Evolutionary conservation across 2,797 vertebrate species (phyloP), one percentile per base, ranked within the genome.

Genomic region (Etheostoma perlongum): DNA sequence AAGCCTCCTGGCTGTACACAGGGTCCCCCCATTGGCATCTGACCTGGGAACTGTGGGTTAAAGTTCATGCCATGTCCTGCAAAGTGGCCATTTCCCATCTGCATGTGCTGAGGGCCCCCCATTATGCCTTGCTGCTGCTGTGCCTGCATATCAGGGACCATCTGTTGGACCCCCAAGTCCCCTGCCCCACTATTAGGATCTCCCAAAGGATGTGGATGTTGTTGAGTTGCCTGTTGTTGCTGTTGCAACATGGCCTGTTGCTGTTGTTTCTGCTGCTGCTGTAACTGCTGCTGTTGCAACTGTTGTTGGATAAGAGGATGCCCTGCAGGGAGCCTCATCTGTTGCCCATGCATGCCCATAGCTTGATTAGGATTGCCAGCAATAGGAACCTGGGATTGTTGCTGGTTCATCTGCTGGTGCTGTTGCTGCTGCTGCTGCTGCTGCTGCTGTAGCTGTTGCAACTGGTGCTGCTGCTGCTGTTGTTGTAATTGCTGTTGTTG

Each of bases 21-120:
- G 36, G 96, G 91, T 83, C 96, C 97, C 68, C 95, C 97, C 71
- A 97, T 95, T 3, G 94, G 94, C 90, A 96, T 95, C 78, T 96
- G 95, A 88, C 96, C 96, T 78, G 91, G 93, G 86, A 98, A 99
- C 82, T 97, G 96, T 0, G 97, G 30, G 74, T 94, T 96, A 75
- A 96, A 96, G 79, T 97, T 94, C 94, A 99, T 97, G 62, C 96
- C 96, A 63, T 98, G 98, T 75, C 96, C 95, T 69, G 96, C 89
- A 94, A 99, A 99, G 89, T 98, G 98, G 62, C 97, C 97, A 90
- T 97, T 97, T 92, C 98, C 97, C 87, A 97, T 95, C 90, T 98
- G 97, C 94, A 99, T 95, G 55, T 99, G 97, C 78, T 97, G 97
- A 76, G 96, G 92, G 6, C 89, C 92, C 21, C 88, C 93, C 82